Evolutionary conservation across 2,888 invertebrate genomes (phyloP), one percentile per base, ranked within the genome.

Genomic region (Troides aeacus): DNA sequence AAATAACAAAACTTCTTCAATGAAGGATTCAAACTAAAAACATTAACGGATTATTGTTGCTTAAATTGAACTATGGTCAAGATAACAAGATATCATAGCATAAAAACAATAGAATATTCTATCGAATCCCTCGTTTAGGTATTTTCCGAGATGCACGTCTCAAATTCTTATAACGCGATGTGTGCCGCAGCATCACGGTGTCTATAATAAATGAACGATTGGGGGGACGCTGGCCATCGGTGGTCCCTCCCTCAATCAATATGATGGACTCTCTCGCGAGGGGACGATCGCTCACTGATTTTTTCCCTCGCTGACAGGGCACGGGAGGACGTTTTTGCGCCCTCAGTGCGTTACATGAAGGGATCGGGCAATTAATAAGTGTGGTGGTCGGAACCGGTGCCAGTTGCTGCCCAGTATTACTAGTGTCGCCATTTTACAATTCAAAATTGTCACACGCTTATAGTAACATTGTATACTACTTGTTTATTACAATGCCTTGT

Each of bases 281-380:
- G 92, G 93, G 93, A 90, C 92, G 91, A 92, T 92, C 92, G 92
- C 91, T 92, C 92, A 92, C 92, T 91, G 92, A 92, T 92, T 92
- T 92, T 92, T 92, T 92, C 90, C 92, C 91, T 90, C 91, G 89
- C 90, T 91, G 91, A 91, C 91, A 91, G 89, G 86, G 87, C 87
- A 86, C 87, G 87, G 90, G 89, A 90, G 91, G 89, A 89, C 89
- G 90, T 90, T 91, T 92, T 92, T 92, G 90, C 86, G 84, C 90
- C 90, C 90, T 89, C 83, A 82, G 81, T 84, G 82, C 84, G 85
- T 79, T 81, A 83, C 84, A 83, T 77, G 81, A 83, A 88, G 90
- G 91, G 91, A 87, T 85, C 86, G 78, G 78, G 85, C 92, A 92
- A 92, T 92, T 92, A 92, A 92, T 92, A 92, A 91, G 87, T 87